Evolutionary conservation across 2,797 vertebrate genomes (phyloP), one percentile per base, ranked within the genome.

Genomic region (Liparis tanakae): DNA sequence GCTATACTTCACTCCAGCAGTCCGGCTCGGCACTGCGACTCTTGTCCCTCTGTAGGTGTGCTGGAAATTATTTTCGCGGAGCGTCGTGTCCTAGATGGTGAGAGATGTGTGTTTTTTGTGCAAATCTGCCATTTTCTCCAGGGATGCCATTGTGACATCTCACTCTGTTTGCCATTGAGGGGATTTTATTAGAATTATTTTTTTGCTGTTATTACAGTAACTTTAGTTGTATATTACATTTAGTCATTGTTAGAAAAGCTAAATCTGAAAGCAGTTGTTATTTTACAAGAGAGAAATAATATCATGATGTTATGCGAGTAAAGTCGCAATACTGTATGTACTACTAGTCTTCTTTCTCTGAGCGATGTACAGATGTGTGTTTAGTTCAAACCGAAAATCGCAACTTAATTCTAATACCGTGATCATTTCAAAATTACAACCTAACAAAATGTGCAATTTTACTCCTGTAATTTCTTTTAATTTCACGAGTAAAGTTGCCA

Each of bases 141-240:
- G 15, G 30, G 55, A 53, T 61, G 59, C 55, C 66, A 60, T 25
- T 9, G 39, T 70, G 60, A 65, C 18, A 9, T 63, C 48, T 60
- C 61, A 67, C 51, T 67, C 25, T 59, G 50, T 81, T 68, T 81
- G 73, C 70, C 67, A 72, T 59, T 61, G 53, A 78, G 59, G 60
- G 61, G 46, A 50, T 70, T 67, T 70, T 67, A 7, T 70, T 58
- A 51, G 2, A 10, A 10, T 8, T 60, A 18, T 51, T 51, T 25
- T 15, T 46, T 6, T 12, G 39, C 39, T 63, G 20, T 37, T 17
- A 17, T 56, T 37, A 17, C 1, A 33, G 6, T 67, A 43, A 30
- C 12, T 41, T 71, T 30, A 10, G 50, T 18, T 57, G n/a, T 66
- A 7, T 46, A n/a, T 53, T 18, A n/a, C 54, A 56, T 39, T 39